Base-by-base conservation (phyloP, 2,113 vertebrate genomes). In the Sander vitreus region DNA sequence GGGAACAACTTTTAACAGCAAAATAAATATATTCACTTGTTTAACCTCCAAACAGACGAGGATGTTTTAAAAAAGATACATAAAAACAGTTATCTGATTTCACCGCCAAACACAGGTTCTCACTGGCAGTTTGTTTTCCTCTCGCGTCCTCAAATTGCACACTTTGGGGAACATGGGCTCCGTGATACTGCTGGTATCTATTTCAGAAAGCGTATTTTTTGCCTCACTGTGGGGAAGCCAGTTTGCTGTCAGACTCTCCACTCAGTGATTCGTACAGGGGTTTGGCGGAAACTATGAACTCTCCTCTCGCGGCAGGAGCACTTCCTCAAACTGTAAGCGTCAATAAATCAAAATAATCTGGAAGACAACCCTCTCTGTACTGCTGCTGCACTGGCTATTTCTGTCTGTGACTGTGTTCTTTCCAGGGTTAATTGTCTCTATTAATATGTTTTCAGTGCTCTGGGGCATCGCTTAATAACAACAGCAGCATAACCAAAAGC, bases 191-290 rank as follows among this genome's bases (percentile, higher is more conserved):
- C 47, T 69, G 84, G 75, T 90, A 81, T 91, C 83, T 91, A 83
- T 93, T 93, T 91, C 81, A 83, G 76, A 88, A 81, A 45, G 75
- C 76, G 82, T 89, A 85, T 80, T 91, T 84, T 91, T 88, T 83
- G 55, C 76, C 77, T 72, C 81, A 4, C 85, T 23, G 85, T 55
- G 89, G 88, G 81, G 89, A 87, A 85, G 85, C 79, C 86, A 36
- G 87, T 53, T 67, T 39, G 76, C 91, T 88, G 92, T 87, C 91
- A 90, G 84, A 76, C 84, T 87, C 69, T 86, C 67, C 88, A 63
- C 87, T 73, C 36, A 5, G 21, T 80, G 91, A 83, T 89, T 54
- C 63, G 71, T 68, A 50, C 73, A 12, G 78, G 74, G 78, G 39
- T 86, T 85, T 25, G 59, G 68, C 54, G 73, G 86, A 87, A 90